Percentiles rank a stretch among this genome's conserved stretches.
Evolutionary conservation across 2,797 vertebrate species (phyloP).

Genomic region (Nothura maculosa): DNA sequence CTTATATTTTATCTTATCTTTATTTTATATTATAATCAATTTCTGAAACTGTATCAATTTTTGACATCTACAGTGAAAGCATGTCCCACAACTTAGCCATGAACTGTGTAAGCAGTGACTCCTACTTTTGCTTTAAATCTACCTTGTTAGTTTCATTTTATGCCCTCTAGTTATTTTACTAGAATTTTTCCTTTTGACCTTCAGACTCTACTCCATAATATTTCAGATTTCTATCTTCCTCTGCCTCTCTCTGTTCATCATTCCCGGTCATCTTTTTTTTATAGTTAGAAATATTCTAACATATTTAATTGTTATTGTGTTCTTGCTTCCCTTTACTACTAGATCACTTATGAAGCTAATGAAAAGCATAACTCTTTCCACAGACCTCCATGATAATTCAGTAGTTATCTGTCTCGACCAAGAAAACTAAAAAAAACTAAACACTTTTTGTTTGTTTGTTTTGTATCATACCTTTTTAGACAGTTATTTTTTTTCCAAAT

Average conservation of each 20-base stretch:
- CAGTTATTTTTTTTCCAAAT: background rate
- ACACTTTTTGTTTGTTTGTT: background rate
- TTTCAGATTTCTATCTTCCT: background rate
- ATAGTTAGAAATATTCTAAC: background rate
- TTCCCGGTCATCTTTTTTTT: background rate
- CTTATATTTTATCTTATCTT: no score
- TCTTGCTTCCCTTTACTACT: background rate
- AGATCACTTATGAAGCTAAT: background rate
- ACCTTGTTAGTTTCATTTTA: background rate
- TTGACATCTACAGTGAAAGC: background rate
- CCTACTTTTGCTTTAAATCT: background rate
- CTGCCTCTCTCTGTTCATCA: rapidly evolving
- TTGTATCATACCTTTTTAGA: background rate
- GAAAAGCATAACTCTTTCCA: background rate
- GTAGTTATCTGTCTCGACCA: background rate
- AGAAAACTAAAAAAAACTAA: background rate
- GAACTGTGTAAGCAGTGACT: background rate
- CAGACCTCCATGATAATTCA: background rate
- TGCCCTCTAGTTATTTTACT: background rate
- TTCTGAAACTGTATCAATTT: background rate
- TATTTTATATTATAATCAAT: background rate
- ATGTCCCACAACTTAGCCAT: background rate
- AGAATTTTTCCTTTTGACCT: background rate
- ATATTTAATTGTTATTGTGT: background rate
- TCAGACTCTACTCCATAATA: background rate